Conservation (phyloP, 2,888 invertebrate genomes). For the Entomobrya proxima region DNA sequence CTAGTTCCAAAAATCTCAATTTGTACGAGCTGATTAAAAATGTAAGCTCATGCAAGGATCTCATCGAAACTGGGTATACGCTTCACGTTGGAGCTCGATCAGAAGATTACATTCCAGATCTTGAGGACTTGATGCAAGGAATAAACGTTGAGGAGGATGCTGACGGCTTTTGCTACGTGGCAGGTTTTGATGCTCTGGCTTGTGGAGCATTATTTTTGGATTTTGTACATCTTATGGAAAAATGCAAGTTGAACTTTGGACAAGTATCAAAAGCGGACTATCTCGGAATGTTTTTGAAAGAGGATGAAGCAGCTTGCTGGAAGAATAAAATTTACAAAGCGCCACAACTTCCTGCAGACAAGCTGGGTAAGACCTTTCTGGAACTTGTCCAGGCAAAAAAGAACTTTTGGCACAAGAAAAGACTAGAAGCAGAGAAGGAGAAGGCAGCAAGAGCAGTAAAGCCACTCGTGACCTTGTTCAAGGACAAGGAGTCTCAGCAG, state of each 20-base stretch:
- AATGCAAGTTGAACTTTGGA: background rate
- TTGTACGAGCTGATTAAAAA: slow-evolving; percentile 51
- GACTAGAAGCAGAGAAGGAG: background rate
- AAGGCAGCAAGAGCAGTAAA: too few species aligned
- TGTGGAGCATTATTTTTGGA: slow-evolving; percentile 58
- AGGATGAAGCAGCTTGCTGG: background rate
- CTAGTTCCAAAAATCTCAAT: background rate
- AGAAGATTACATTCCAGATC: slow-evolving; percentile 20
- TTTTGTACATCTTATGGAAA: slow-evolving; percentile 14
- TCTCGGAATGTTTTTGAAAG: slow-evolving; percentile 23
- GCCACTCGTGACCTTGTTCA: too few species aligned
- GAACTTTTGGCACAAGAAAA: background rate
- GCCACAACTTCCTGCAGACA: background rate
- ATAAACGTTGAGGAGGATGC: slow-evolving; percentile 33
- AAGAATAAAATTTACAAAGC: slow-evolving; percentile 25
- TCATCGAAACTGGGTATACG: background rate
- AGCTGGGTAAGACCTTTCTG: background rate
- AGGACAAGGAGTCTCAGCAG: too few species aligned
- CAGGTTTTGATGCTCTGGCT: slow-evolving; percentile 64
- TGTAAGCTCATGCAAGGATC: background rate
- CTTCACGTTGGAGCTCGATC: slow-evolving; percentile 12
- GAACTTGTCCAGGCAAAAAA: background rate
- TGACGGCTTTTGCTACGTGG: slow-evolving; percentile 56
- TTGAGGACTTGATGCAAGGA: slow-evolving; percentile 37
- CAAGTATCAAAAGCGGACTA: background rate